Evolutionary conservation across 2,797 vertebrate genomes (phyloP).

Genomic region (Takifugu rubripes): DNA sequence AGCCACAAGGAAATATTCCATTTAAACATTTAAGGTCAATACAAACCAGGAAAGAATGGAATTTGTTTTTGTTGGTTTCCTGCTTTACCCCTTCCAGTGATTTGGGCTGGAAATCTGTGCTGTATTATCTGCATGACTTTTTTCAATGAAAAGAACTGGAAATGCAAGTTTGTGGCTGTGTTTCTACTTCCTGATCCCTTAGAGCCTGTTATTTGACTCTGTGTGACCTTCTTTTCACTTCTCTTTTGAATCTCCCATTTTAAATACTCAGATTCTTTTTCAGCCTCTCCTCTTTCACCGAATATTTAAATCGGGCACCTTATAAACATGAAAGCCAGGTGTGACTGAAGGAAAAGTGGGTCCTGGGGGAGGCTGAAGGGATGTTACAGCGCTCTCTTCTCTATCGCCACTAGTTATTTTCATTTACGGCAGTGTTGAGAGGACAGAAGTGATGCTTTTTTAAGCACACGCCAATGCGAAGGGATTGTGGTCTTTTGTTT

Average conservation of each 20-base stretch:
- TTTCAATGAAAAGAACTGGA: constrained; percentile 65
- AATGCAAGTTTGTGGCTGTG: constrained; percentile 33
- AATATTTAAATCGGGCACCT: constrained; percentile 60
- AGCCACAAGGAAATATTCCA: constrained; percentile 11
- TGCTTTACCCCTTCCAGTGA: constrained; percentile 26
- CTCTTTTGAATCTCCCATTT: constrained; percentile 5
- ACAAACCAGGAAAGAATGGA: constrained; percentile 17
- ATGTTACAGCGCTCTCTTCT: constrained; percentile 34
- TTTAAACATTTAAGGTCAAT: constrained; percentile 6
- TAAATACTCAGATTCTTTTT: constrained; percentile 18
- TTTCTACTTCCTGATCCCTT: constrained; percentile 8
- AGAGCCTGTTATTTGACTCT: constrained; percentile 3
- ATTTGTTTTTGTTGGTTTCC: constrained; percentile 1
- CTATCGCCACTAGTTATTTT: constrained; percentile 22
- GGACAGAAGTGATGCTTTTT: constrained; percentile 18
- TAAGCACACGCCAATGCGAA: constrained; percentile 12
- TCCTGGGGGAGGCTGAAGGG: constrained; percentile 68
- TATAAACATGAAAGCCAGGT: constrained; percentile 44
- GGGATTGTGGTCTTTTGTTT: constrained; percentile 34
- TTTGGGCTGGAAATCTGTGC: constrained; percentile 35
- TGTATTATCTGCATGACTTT: constrained; percentile 38
- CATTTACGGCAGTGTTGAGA: constrained; percentile 34
- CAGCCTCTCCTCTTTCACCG: constrained; percentile 29
- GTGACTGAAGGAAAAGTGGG: constrained; percentile 51
- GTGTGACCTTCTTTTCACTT: constrained; percentile 44